These are phyloP conservation scores for Anas bernieri DNA, from an alignment of 2,797 vertebrate genomes.

Conservation along the genomic window DNA sequence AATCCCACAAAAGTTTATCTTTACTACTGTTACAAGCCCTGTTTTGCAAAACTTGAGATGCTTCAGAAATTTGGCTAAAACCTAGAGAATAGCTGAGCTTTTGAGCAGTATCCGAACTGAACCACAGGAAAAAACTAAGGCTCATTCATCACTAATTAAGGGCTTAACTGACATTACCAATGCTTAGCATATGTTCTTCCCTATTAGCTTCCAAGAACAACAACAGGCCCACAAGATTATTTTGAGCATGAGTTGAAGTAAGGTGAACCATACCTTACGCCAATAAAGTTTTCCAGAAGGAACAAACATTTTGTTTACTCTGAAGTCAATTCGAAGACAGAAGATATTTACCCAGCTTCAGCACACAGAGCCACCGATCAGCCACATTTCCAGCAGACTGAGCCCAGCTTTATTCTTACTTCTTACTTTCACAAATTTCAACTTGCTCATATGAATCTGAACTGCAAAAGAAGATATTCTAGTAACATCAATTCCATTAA, in stretches of 20 bases:
- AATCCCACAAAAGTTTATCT: not conserved
- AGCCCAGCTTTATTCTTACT: not conserved
- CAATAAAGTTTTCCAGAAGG: constrained; percentile 61
- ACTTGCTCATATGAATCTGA: not conserved
- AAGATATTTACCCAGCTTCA: constrained; percentile 35
- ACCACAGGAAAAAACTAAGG: constrained; percentile 50
- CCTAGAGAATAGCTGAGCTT: constrained; percentile 8
- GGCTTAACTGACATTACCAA: constrained; percentile 60
- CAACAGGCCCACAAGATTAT: constrained; percentile 56
- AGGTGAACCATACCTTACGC: constrained; percentile 64
- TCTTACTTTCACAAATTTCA: not conserved
- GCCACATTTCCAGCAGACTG: not conserved
- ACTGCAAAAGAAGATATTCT: not conserved
- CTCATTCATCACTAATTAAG: constrained; percentile 59
- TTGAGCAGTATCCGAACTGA: constrained; percentile 46
- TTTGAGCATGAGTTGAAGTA: constrained; percentile 64
- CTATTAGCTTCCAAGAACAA: constrained; percentile 75
- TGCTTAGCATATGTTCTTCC: constrained; percentile 72
- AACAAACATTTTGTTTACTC: constrained; percentile 60
- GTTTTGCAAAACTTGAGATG: not conserved
- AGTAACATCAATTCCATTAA: not conserved
- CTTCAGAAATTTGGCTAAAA: constrained; percentile 13
- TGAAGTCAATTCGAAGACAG: constrained; percentile 38
- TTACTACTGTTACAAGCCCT: not conserved
- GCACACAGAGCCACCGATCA: not conserved